Base-by-base conservation (phyloP, 2,888 invertebrate genomes). In the Ormyrus thymus region DNA sequence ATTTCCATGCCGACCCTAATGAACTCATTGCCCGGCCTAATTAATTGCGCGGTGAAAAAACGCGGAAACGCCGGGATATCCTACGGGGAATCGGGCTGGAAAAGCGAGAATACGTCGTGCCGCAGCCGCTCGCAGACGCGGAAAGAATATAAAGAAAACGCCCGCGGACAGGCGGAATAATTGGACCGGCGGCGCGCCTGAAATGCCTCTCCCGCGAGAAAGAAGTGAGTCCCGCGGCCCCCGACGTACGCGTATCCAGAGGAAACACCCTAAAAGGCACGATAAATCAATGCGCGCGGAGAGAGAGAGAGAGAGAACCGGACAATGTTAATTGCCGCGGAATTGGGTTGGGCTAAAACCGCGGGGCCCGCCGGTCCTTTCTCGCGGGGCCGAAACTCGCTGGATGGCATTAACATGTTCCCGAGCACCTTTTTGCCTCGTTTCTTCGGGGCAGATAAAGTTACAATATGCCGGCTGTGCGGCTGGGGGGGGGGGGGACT, bases 261-360 rank as follows among this genome's bases (percentile, higher is more conserved):
- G 55, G 66, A 68, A 29, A 80, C 62, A 45, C 78, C 72, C 83
- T 81, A 81, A 83, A 85, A 82, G 84, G 81, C 73, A 56, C 82
- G 69, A 84, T 84, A 85, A 86, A 86, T 87, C 86, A 84, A 81
- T 73, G 81, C 45, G n/a, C 11, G 68, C 80, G 81, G 29, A 29
- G 29, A 29, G 29, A 81, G 80, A 80, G 71, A 81, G 29, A 29
- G 29, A 29, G 29, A 81, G 80, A 80, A 71, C 71, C 77, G 74
- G 79, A 83, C 84, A 83, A 86, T 86, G 84, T 86, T 86, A 84
- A 87, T 87, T 86, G 83, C 84, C 1, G 81, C 65, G 80, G 82
- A 83, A 80, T 69, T 79, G 82, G 77, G 5, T 9, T 45, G 58
- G 46, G 4, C 29, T 29, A 29, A 29, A 29, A 29, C 29, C 29